Conservation (phyloP, 1,140 invertebrate species). For the Nephila pilipes region DNA sequence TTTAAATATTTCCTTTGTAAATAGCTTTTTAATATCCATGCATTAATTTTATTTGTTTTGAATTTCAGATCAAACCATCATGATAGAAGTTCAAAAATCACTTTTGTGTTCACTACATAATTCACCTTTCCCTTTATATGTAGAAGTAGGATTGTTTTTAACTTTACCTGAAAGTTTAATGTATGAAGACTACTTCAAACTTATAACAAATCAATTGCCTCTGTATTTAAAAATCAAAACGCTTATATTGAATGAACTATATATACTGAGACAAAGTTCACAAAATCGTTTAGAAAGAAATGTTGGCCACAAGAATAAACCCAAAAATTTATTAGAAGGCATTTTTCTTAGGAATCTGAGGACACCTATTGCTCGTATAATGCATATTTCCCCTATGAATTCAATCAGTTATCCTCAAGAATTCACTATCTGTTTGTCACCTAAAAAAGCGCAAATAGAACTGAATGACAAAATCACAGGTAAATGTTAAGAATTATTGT, state of each 20-base stretch:
- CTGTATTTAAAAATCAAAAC: constrained; percentile 41
- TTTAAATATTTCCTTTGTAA: no score
- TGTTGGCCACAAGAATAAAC: background rate
- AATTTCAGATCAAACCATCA: constrained; percentile 25
- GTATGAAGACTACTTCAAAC: background rate
- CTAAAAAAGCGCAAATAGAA: background rate
- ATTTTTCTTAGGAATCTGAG: background rate
- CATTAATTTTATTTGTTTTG: background rate
- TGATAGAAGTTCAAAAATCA: background rate
- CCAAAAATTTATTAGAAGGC: background rate
- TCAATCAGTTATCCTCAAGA: background rate
- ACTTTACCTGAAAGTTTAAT: constrained; percentile 12
- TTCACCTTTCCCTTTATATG: constrained; percentile 41
- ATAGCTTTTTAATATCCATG: no score
- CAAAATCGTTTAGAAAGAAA: background rate
- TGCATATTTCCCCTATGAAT: background rate
- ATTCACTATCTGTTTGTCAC: background rate
- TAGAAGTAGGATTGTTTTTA: constrained; percentile 57
- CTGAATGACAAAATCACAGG: no score
- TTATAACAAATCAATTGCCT: constrained; percentile 9
- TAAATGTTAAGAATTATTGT: no score
- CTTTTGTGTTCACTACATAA: background rate
- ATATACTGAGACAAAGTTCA: constrained; percentile 31
- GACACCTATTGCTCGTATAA: background rate
- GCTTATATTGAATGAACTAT: constrained; percentile 39